A percentile compares a stretch with the other conserved stretches of the same genome.
Evolutionary conservation across 2,888 invertebrate genomes (phyloP).

Genomic region (Spicauda simplicius): DNA sequence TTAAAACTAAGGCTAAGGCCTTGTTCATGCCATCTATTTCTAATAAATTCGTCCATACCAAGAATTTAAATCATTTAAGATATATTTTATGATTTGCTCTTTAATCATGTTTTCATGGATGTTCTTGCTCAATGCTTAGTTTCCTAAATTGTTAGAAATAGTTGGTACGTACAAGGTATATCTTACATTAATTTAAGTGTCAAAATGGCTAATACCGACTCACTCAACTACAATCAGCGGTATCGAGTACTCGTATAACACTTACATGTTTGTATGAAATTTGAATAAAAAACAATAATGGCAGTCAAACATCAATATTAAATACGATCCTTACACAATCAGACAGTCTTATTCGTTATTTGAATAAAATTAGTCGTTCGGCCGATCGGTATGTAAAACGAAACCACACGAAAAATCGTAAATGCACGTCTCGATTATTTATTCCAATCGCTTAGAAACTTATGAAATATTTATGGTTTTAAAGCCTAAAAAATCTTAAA

Average conservation of each 20-base stretch:
- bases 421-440: constrained; percentile 62
- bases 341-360: constrained; percentile 75
- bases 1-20: constrained; percentile 35
- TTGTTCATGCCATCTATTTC: constrained; percentile 8
- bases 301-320: constrained; percentile 69
- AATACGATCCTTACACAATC: constrained; percentile 69
- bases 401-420: constrained; percentile 55
- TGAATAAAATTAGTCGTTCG: constrained; percentile 61
- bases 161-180: background rate
- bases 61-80: too few species aligned
- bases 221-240: constrained; percentile 33
- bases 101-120: too few species aligned
- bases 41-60: too few species aligned
- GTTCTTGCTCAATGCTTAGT: background rate
- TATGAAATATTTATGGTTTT: constrained; percentile 62
- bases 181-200: constrained; percentile 33
- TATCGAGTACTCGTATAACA: constrained; percentile 37
- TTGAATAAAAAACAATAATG: constrained; percentile 55
- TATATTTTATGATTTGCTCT: too few species aligned
- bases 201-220: constrained; percentile 37
- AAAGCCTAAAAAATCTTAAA: constrained; percentile 74
- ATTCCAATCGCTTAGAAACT: constrained; percentile 58
- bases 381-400: constrained; percentile 53
- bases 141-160: constrained; percentile 8
- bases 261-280: constrained; percentile 31